Conservation (phyloP, 2,797 vertebrate genomes). For the Artibeus lituratus region DNA sequence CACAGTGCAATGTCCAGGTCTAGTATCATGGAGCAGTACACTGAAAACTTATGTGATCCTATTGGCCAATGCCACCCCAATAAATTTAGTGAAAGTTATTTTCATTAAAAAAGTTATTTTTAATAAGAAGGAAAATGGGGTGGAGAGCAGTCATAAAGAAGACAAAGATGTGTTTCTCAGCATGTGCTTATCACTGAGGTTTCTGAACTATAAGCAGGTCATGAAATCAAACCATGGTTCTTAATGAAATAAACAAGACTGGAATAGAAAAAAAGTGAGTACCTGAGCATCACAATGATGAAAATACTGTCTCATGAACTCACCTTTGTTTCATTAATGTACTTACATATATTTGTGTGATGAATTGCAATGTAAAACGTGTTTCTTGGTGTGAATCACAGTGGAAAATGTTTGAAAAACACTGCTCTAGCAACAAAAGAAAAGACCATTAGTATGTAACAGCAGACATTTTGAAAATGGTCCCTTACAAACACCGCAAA, state of each 20-base stretch:
- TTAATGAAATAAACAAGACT: not conserved
- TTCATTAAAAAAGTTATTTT: not conserved
- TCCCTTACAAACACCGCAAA: not conserved
- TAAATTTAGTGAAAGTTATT: not conserved
- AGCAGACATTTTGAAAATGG: not conserved
- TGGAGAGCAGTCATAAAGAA: not conserved
- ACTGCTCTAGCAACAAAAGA: not conserved
- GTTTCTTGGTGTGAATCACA: not conserved
- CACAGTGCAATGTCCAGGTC: not conserved
- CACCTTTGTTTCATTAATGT: not conserved
- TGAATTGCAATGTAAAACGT: not conserved
- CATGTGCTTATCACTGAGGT: not conserved
- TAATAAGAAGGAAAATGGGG: not conserved
- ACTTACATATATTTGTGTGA: not conserved
- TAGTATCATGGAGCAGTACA: not conserved
- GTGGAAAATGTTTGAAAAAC: constrained; percentile 5
- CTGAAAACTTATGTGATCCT: not conserved
- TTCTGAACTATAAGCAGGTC: not conserved
- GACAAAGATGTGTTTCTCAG: not conserved
- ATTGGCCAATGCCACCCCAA: not conserved
- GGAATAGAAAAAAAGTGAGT: not conserved
- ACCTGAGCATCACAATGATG: not conserved
- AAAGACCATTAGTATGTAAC: not conserved
- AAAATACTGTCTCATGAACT: not conserved
- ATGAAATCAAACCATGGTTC: not conserved